Conservation (phyloP, 2,888 invertebrate genomes). For the Campaea margaritaria region DNA sequence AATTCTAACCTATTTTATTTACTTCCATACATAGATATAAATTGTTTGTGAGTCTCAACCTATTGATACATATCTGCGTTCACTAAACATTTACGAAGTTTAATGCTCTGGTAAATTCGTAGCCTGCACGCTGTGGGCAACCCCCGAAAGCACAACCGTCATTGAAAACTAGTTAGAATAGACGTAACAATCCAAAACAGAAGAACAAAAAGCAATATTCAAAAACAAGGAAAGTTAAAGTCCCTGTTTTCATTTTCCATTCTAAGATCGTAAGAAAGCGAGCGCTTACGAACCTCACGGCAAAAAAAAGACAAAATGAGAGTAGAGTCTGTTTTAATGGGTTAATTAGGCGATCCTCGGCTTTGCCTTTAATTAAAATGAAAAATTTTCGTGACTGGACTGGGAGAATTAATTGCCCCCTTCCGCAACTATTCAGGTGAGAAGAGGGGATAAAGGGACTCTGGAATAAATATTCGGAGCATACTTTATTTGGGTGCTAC, state of each 20-base stretch:
- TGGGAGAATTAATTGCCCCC: conserved; percentile 77
- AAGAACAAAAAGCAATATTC: conserved; percentile 6
- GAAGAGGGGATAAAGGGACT: conserved; percentile 64
- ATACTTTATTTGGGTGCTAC: not conserved
- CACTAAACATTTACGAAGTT: too few relatives aligned
- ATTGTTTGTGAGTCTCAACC: too few relatives aligned
- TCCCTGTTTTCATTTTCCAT: conserved; percentile 59
- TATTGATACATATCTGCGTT: too few relatives aligned
- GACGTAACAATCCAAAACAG: not conserved
- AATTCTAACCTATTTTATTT: too few relatives aligned
- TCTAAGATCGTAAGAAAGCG: conserved; percentile 77
- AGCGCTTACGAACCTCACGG: conserved; percentile 57
- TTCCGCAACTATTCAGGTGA: conserved; percentile 82
- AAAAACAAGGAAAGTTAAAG: conserved; percentile 22
- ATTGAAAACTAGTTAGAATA: not conserved
- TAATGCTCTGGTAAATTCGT: too few relatives aligned
- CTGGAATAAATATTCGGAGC: conserved; percentile 8
- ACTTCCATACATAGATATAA: too few relatives aligned
- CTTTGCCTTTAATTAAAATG: conserved; percentile 83
- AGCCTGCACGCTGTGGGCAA: not conserved
- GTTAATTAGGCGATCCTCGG: conserved; percentile 84
- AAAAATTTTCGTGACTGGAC: conserved; percentile 83
- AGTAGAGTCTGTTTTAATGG: conserved; percentile 82
- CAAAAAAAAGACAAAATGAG: conserved; percentile 75
- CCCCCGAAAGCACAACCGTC: too few relatives aligned